These are phyloP conservation scores for Calliphora vomitoria DNA, from an alignment of 2,888 invertebrate species.

Conservation along the genomic window DNA sequence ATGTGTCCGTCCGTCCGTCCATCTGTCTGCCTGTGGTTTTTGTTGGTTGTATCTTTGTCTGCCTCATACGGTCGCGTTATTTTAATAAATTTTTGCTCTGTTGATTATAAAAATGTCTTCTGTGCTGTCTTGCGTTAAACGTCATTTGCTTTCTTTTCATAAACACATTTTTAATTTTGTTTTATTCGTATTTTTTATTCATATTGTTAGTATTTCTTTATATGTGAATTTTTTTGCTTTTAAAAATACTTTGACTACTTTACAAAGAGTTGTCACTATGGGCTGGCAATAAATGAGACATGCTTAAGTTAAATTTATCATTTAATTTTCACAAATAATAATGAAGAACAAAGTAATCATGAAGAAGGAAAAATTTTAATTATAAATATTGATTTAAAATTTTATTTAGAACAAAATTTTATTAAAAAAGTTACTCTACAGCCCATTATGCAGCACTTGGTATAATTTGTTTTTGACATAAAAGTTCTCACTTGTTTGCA, in stretches of 20 bases:
- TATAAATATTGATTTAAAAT: too few relatives aligned
- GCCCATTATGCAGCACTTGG: not conserved
- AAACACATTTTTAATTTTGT: constrained; percentile 16
- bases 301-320: too few relatives aligned
- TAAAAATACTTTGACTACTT: not conserved
- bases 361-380: too few relatives aligned
- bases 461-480: constrained; percentile 16
- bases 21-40: not conserved
- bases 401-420: too few relatives aligned
- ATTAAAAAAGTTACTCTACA: not conserved
- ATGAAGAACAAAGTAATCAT: too few relatives aligned
- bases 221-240: constrained; percentile 4
- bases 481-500: constrained; percentile 39
- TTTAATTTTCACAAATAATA: too few relatives aligned
- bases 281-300: not conserved
- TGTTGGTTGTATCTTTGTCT: not conserved
- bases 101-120: constrained; percentile 33
- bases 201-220: constrained; percentile 4
- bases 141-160: constrained; percentile 60
- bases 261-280: constrained; percentile 17
- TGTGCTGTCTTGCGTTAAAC: constrained; percentile 34
- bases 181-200: not conserved
- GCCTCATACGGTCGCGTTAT: not conserved
- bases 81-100: constrained; percentile 14
- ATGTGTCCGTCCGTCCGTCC: not conserved